Conservation (phyloP, 2,797 vertebrate species). For the Chiloscyllium punctatum region DNA sequence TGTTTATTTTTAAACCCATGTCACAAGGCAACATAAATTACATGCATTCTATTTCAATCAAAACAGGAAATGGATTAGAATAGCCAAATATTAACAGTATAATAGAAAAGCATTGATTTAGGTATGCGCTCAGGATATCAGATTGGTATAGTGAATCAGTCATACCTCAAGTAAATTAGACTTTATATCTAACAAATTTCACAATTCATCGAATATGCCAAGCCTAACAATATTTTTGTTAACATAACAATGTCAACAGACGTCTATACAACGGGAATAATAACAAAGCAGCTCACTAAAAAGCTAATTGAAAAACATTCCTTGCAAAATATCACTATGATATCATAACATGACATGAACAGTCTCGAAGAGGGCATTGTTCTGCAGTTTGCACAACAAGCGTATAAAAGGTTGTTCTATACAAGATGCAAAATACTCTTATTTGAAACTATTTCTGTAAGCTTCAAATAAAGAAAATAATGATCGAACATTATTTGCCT, state of each 20-base stretch:
- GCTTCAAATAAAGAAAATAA: background rate
- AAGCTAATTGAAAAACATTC: background rate
- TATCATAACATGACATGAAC: background rate
- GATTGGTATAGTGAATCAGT: background rate
- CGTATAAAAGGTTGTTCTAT: background rate
- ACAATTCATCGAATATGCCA: background rate
- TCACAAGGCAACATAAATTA: background rate
- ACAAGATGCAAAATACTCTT: background rate
- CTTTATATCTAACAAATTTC: background rate
- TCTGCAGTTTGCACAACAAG: background rate
- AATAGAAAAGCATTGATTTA: background rate
- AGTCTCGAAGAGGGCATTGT: background rate
- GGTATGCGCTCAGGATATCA: background rate
- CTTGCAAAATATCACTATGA: background rate
- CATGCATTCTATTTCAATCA: background rate
- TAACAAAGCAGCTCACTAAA: background rate
- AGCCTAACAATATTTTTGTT: background rate
- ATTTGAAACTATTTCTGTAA: constrained; percentile 12
- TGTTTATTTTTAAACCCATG: background rate
- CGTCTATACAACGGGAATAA: too few species aligned
- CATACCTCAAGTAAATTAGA: background rate
- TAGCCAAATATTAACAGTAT: background rate
- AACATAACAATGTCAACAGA: background rate
- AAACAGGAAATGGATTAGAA: background rate
- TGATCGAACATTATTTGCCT: background rate